Conservation (phyloP, 1,140 invertebrate species). For the Coenobita brevimanus region DNA sequence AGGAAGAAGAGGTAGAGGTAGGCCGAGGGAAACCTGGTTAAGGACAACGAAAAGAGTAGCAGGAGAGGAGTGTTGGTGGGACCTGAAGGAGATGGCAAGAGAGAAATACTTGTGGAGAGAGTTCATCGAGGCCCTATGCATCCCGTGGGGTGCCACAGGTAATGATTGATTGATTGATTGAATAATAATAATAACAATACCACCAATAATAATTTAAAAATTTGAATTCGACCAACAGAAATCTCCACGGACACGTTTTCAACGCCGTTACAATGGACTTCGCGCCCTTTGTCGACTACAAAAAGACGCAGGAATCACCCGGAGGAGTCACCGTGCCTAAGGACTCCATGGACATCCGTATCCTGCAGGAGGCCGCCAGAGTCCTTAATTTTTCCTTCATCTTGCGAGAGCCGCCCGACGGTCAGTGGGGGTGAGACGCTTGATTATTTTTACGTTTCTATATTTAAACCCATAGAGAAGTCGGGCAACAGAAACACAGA, state of each 20-base stretch:
- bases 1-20: too few relatives aligned
- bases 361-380: slow-evolving; percentile 44
- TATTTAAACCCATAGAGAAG: background rate
- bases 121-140: too few relatives aligned
- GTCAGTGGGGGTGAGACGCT: slow-evolving; percentile 36
- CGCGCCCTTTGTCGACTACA: slow-evolving; percentile 53
- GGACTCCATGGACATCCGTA: slow-evolving; percentile 57
- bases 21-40: too few relatives aligned
- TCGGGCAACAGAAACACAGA: background rate
- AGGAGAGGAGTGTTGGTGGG: too few relatives aligned
- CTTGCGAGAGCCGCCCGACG: slow-evolving; percentile 32
- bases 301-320: background rate
- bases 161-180: too few relatives aligned
- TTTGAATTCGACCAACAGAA: too few relatives aligned
- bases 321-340: slow-evolving; percentile 11
- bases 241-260: slow-evolving; percentile 46
- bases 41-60: too few relatives aligned
- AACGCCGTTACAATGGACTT: slow-evolving; percentile 42
- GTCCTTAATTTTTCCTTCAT: slow-evolving; percentile 45
- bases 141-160: too few relatives aligned
- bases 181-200: too few relatives aligned
- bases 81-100: too few relatives aligned
- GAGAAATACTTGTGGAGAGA: too few relatives aligned
- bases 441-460: background rate
- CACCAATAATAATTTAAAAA: too few relatives aligned